A percentile compares a stretch with the other conserved stretches of the same genome.
These are phyloP conservation scores for Epinotia brunnichana DNA, from an alignment of 2,888 invertebrate genomes.

Conservation along the genomic window DNA sequence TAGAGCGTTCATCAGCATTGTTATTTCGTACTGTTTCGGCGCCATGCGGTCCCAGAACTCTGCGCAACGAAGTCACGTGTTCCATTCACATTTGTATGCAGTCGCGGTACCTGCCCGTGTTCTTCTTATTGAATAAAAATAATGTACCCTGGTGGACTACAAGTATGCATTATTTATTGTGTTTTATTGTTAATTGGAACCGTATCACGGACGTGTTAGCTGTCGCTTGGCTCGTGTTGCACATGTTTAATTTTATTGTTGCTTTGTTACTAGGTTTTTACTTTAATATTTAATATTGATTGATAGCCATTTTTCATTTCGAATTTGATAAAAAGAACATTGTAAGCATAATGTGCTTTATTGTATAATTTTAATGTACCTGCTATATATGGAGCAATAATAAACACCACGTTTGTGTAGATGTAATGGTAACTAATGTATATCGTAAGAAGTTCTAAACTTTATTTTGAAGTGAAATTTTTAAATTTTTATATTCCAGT, in stretches of 20 bases:
- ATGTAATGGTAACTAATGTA: not conserved
- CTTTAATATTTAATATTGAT: not conserved
- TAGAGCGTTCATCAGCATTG: constrained; percentile 27
- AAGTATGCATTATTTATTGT: constrained; percentile 69
- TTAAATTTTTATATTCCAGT: not conserved
- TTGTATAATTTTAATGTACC: not conserved
- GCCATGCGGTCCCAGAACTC: constrained; percentile 66
- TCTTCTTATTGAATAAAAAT: constrained; percentile 68
- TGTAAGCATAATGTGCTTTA: not conserved
- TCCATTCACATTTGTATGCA: constrained; percentile 70
- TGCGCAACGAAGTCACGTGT: constrained; percentile 57
- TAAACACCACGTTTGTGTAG: not conserved
- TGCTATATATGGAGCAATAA: not conserved
- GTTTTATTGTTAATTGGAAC: constrained; percentile 58
- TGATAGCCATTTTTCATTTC: not conserved
- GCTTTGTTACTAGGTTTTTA: constrained; percentile 9
- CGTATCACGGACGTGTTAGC: constrained; percentile 39
- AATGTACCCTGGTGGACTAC: constrained; percentile 54
- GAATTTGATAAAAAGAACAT: not conserved
- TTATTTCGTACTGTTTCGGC: constrained; percentile 54
- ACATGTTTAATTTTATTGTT: constrained; percentile 15
- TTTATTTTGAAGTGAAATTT: not conserved
- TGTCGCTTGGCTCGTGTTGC: constrained; percentile 23
- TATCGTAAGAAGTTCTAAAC: not conserved
- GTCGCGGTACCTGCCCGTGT: constrained; percentile 56